A percentile compares a stretch with the other conserved stretches of the same genome.
These are phyloP conservation scores for Polydesmus complanatus DNA, from an alignment of 2,888 invertebrate species.

Conservation along the genomic window DNA sequence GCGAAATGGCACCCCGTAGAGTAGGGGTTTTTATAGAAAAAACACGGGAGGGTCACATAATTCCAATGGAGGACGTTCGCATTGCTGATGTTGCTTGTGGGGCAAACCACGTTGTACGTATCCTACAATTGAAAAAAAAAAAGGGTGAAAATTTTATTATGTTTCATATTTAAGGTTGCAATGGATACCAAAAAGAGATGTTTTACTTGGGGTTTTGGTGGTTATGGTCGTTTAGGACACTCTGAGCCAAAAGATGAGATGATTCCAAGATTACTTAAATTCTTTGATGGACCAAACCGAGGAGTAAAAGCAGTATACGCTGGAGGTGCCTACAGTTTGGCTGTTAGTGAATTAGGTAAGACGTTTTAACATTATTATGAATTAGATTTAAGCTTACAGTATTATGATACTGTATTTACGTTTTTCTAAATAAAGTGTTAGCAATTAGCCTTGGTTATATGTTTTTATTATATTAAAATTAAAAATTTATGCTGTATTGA, in stretches of 20 bases:
- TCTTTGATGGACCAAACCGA: slow-evolving; percentile 69
- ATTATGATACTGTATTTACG: too few relatives aligned
- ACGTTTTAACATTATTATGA: background rate
- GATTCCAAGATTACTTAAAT: slow-evolving; percentile 70
- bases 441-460: too few relatives aligned
- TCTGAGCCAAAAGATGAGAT: slow-evolving; percentile 84
- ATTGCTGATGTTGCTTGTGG: slow-evolving; percentile 84
- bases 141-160: background rate
- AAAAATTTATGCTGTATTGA: background rate
- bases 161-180: slow-evolving; percentile 48
- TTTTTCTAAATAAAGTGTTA: too few relatives aligned
- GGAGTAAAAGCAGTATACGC: slow-evolving; percentile 69
- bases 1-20: slow-evolving; percentile 68
- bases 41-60: slow-evolving; percentile 63
- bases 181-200: slow-evolving; percentile 77
- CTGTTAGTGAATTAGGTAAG: slow-evolving; percentile 59
- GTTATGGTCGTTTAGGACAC: slow-evolving; percentile 84
- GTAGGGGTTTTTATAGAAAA: slow-evolving; percentile 77
- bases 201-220: slow-evolving; percentile 92
- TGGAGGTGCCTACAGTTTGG: slow-evolving; percentile 74
- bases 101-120: slow-evolving; percentile 70
- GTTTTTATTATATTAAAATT: too few relatives aligned
- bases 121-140: too few relatives aligned
- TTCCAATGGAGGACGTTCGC: slow-evolving; percentile 62
- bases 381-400: too few relatives aligned